Evolutionary conservation across 1,140 invertebrate species (phyloP).

Genomic region (Trinorchestia longiramus): DNA sequence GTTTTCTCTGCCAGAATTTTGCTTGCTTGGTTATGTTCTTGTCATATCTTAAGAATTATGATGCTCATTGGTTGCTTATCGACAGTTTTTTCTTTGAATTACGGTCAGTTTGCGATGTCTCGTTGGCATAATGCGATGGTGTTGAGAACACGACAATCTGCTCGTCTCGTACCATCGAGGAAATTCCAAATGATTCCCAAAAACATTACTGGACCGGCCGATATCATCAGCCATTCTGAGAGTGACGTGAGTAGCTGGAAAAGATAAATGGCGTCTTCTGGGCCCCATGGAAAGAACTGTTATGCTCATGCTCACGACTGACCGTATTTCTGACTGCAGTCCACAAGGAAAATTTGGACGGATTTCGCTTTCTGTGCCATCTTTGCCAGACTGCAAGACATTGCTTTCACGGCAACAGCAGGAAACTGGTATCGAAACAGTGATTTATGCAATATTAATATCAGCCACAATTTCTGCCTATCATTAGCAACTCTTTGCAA

Average conservation of each 20-base stretch:
- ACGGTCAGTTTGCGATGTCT: slow-evolving; percentile 24
- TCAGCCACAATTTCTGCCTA: not conserved
- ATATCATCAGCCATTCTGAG: slow-evolving; percentile 18
- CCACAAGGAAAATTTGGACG: not conserved
- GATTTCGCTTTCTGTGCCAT: not conserved
- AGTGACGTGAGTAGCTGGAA: not conserved
- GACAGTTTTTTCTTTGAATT: slow-evolving; percentile 25
- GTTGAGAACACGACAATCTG: slow-evolving; percentile 37
- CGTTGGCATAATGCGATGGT: slow-evolving; percentile 36
- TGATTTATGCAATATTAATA: not conserved
- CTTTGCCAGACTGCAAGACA: not conserved
- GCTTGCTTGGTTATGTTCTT: not conserved
- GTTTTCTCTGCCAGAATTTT: not conserved
- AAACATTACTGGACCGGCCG: slow-evolving; percentile 33
- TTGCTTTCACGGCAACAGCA: not conserved
- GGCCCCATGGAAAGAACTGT: not conserved
- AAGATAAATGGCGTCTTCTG: not conserved
- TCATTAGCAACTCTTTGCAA: not conserved
- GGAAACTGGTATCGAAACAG: not conserved
- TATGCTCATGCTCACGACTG: slow-evolving; percentile 17
- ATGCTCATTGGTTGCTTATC: not conserved
- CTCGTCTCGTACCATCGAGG: slow-evolving; percentile 5
- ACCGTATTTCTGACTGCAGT: not conserved
- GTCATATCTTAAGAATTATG: not conserved
- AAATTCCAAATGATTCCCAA: slow-evolving; percentile 32